Evolutionary conservation across 2,888 invertebrate genomes (phyloP).

Genomic region (Cremastobaeus sp.): DNA sequence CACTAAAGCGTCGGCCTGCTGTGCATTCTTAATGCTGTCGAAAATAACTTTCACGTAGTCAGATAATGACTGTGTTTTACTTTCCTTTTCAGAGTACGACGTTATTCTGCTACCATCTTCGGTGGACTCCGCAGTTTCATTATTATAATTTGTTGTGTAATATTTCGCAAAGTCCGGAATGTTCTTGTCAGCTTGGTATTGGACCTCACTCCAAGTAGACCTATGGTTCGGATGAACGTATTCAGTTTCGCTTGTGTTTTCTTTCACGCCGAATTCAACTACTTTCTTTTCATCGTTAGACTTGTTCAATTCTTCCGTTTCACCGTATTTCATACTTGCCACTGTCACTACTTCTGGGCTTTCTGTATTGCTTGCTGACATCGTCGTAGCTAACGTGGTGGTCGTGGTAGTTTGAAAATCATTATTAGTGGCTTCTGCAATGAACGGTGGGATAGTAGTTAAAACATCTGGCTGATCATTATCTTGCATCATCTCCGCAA

Average conservation of each 20-base stretch:
- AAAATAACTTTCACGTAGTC: conserved; percentile 76
- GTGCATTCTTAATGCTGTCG: conserved; percentile 73
- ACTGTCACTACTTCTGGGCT: conserved; percentile 6
- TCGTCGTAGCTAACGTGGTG: not conserved
- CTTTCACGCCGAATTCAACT: not conserved
- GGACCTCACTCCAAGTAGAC: conserved; percentile 74
- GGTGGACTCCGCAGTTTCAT: conserved; percentile 14
- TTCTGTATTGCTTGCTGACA: not conserved
- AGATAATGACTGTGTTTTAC: conserved; percentile 65
- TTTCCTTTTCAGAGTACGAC: conserved; percentile 53
- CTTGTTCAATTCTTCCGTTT: conserved; percentile 40
- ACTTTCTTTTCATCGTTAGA: not conserved
- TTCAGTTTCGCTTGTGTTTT: too few relatives aligned
- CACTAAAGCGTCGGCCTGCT: conserved; percentile 61
- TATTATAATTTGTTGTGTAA: conserved; percentile 52
- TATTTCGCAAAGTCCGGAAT: conserved; percentile 64
- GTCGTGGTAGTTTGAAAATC: not conserved
- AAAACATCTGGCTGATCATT: conserved; percentile 44
- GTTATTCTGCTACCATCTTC: conserved; percentile 35
- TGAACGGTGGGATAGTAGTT: conserved; percentile 11
- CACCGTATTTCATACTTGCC: conserved; percentile 31
- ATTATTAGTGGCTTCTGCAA: not conserved
- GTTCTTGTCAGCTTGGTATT: conserved; percentile 65
- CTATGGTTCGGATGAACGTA: conserved; percentile 74
- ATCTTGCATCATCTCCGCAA: conserved; percentile 67